A percentile compares a stretch with the other conserved stretches of the same genome.
These are phyloP conservation scores for Hoplodrina blanda DNA, from an alignment of 2,888 invertebrate genomes.

Conservation along the genomic window DNA sequence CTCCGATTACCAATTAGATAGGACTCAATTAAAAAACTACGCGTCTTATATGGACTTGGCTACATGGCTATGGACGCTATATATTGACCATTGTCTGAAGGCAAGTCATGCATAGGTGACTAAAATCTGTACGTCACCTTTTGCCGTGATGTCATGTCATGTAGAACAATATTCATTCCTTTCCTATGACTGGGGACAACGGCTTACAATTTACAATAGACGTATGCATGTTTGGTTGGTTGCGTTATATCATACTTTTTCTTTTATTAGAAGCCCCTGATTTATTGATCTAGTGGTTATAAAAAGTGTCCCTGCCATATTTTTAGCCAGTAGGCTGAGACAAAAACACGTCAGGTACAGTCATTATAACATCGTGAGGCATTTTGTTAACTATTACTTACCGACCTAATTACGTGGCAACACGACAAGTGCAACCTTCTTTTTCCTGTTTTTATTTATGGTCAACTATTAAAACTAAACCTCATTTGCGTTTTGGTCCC, in stretches of 20 bases:
- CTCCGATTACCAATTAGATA: too few species aligned
- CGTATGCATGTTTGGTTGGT: slow-evolving; percentile 8
- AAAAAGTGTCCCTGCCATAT: too few species aligned
- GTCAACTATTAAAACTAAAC: background rate
- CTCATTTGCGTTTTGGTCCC: background rate
- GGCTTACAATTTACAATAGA: slow-evolving; percentile 28
- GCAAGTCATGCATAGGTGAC: slow-evolving; percentile 44
- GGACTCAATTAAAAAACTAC: background rate
- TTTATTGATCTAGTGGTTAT: too few species aligned
- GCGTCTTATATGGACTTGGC: background rate
- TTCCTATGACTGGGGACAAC: slow-evolving; percentile 32
- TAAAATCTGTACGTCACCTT: slow-evolving; percentile 39
- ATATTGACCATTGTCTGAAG: slow-evolving; percentile 28
- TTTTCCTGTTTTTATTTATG: slow-evolving; percentile 7
- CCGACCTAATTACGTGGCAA: background rate
- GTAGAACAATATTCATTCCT: slow-evolving; percentile 49
- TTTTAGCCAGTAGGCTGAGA: background rate
- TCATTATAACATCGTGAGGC: background rate
- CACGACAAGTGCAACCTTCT: background rate
- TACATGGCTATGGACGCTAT: background rate
- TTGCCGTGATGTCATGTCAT: slow-evolving; percentile 28
- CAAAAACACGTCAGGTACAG: background rate
- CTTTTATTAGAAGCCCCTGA: background rate
- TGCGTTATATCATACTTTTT: slow-evolving; percentile 14
- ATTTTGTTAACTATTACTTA: background rate